Base-by-base conservation (phyloP, 2,797 vertebrate genomes). In the Oryzias dopingdopingensis region DNA sequence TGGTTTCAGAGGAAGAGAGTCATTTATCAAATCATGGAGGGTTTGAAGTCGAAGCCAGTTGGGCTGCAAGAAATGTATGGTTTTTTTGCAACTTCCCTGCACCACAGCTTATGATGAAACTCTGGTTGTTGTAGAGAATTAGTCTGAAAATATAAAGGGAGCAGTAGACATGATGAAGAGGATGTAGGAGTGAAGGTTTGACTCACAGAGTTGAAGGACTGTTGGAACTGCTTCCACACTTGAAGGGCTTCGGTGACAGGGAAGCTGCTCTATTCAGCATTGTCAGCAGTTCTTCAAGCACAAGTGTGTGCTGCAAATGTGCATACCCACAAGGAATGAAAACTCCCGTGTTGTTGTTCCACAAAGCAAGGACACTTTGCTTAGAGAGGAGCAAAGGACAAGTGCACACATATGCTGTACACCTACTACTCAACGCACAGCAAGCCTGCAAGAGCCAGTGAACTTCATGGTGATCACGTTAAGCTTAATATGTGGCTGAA, bases 161-260 rank as follows among this genome's bases (percentile, higher is more conserved):
- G 70, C 50, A 24, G 68, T 51, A 65, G 74, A 72, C 54, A 49
- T 62, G 63, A 32, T 48, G 64, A 53, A 26, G 67, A 16, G 7
- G 69, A 74, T 18, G 49, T 62, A 49, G 65, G 37, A 49, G 63
- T 65, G 77, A 59, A 54, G 56, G 72, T 70, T 75, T 40, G 74
- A 81, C 76, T 85, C 67, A 59, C 85, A 79, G 79, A 80, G 76
- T 78, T 80, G 72, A 84, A 82, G 79, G 79, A 63, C 78, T 78
- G 79, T 76, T 72, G 59, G 77, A 76, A 76, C 84, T 67, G 74
- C 78, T 86, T 88, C 85, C 77, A 88, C 83, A 88, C 88, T 89
- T 90, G 82, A 88, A 90, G 86, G 86, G 82, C 86, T 88, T 84
- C 49, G 72, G 85, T 87, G 88, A 88, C 85, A 87, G 81, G 74